Evolutionary conservation across 2,888 invertebrate genomes (phyloP), one percentile per base, ranked within the genome.

Genomic region (Cataglyphis rosenhaueri): DNA sequence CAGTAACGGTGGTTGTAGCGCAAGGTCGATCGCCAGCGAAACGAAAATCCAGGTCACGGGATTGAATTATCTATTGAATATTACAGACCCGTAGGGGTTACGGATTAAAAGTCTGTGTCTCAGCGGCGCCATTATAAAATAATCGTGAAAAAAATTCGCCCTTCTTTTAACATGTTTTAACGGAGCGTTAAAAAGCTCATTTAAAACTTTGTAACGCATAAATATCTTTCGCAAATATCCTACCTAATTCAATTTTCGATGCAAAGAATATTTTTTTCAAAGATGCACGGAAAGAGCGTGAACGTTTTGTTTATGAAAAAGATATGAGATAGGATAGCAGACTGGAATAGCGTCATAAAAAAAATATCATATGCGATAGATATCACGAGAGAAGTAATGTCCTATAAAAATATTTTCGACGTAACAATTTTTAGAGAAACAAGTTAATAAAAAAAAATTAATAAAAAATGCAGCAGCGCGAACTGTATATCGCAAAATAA

Each of bases 51-150:
- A 18, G 79, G 71, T 73, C 78, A 44, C 81, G 41, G 35, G 59
- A 70, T 71, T 78, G 71, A 78, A 76, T 76, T 55, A 68, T 44
- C 70, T 41, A 78, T 78, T 55, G 78, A 78, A 76, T 57, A 70
- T 76, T 76, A 71, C 55, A 35, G 44, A 6, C 25, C 32, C 10
- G 61, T 52, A 29, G 79, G 52, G 38, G 52, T 41, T 66, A 68
- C 29, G 41, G 62, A 32, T 64, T 76, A 48, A 41, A 68, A 76
- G 55, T 70, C 12, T 1, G n/a, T 12, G 55, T 38, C 35, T 64
- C 29, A 9, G 18, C 29, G 66, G 9, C 15, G 68, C 55, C n/a
- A 38, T 75, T 79, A 41, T 32, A 41, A 76, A 61, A n/a, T 29
- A 3, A 57, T n/a, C 29, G 15, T 21, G 48, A 38, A 55, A 57